phyloP scores from a whole-genome alignment of 1,140 invertebrate genomes.

The Lerema accius region DNA sequence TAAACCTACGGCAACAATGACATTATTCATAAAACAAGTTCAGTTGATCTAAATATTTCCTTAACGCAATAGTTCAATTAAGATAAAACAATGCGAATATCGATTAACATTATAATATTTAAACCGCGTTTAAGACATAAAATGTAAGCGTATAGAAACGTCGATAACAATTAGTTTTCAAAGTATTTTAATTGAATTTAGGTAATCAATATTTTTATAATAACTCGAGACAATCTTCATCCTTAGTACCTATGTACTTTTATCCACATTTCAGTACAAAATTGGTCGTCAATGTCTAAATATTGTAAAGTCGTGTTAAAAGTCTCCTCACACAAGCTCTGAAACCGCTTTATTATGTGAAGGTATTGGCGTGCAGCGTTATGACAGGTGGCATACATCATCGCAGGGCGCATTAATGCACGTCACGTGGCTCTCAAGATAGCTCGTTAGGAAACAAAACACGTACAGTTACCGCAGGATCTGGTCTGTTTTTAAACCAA shows the following conservation, averaged over 20 bases:
- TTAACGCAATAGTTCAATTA: not conserved
- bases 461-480: constrained; percentile 13
- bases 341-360: constrained; percentile 1
- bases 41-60: constrained; percentile 25
- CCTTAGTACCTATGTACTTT: no score
- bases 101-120: not conserved
- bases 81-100: not conserved
- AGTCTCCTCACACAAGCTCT: not conserved
- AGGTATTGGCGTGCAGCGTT: constrained; percentile 19
- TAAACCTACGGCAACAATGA: constrained; percentile 11
- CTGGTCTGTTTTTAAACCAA: constrained; percentile 16
- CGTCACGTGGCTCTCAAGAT: constrained; percentile 17
- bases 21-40: constrained; percentile 16
- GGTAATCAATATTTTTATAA: no score
- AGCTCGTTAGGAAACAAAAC: constrained; percentile 33
- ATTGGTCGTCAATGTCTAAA: no score
- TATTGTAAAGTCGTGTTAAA: no score
- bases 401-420: constrained; percentile 24
- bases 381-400: constrained; percentile 34
- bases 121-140: no score
- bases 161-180: no score
- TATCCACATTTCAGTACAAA: no score
- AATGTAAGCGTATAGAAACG: no score
- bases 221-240: no score
- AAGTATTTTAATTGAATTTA: no score